Base-by-base conservation (phyloP, 2,797 vertebrate genomes). In the Gymnoscopelus braueri region DNA sequence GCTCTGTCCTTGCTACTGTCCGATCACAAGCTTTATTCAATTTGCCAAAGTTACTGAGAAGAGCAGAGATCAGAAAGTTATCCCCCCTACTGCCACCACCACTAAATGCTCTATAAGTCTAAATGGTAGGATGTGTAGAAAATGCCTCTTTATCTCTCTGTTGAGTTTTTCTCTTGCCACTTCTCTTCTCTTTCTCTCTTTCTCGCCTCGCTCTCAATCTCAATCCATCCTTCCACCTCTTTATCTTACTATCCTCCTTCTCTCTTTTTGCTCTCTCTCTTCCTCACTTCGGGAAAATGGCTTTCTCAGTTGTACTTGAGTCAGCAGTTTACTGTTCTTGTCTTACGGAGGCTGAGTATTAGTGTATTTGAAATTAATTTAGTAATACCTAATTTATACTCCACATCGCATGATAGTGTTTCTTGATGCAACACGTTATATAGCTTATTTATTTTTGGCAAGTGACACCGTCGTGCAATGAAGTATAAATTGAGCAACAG, bases 11-110 rank as follows among this genome's bases (percentile, higher is more conserved):
- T 60, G 35, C 50, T 60, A 3, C 23, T 10, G 19, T 51, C 44
- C 24, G 60, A 63, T 11, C 19, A 44, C 39, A 54, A 13, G 54
- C 47, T 58, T 58, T 51, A 63, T 71, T 71, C 48, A 58, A 56
- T 58, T 57, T 63, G 53, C 26, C 47, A 35, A 58, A 58, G 60
- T 51, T 57, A 58, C 39, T 51, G 60, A 63, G 47, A n/a, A 71
- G 26, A 63, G 11, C 24, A 10, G 15, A 63, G 51, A 58, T 60
- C 39, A 44, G 39, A 8, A 44, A 9, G 8, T 1, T 44, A 44
- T 44, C 39, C 39, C 19, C 7, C 9, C 26, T 35, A 19, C 39
- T 35, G 24, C 53, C 53, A 7, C 13, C 8, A 44, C 15, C 15
- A 3, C 5, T 14, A 39, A 59, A 61, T 47, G 29, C 47, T 61